phyloP scores from a whole-genome alignment of 1,140 invertebrate species.

The Trypoxylus dichotomus region DNA sequence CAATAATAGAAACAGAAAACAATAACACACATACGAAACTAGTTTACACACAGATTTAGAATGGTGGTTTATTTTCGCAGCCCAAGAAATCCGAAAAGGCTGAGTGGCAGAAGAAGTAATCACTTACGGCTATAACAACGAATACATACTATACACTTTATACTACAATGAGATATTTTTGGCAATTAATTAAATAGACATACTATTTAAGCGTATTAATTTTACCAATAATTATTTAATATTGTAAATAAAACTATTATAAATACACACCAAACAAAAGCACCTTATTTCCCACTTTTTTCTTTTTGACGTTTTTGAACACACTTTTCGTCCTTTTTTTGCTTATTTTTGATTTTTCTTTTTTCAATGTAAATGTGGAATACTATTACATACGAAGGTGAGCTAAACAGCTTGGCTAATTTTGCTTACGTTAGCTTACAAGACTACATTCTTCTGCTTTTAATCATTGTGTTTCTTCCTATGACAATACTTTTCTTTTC shows the following conservation, averaged over 20 bases:
- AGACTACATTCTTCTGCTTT: background rate
- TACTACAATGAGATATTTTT: constrained; percentile 10
- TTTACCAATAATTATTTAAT: constrained; percentile 11
- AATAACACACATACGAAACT: background rate
- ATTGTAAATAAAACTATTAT: constrained; percentile 16
- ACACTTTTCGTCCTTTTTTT: background rate
- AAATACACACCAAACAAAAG: background rate
- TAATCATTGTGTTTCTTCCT: background rate
- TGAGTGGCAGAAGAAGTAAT: constrained; percentile 77
- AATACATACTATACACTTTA: constrained; percentile 1
- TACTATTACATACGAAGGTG: constrained; percentile 33
- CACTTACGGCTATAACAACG: background rate
- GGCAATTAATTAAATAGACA: constrained; percentile 5
- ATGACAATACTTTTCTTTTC: background rate
- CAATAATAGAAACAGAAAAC: too few relatives aligned
- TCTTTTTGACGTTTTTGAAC: constrained; percentile 28
- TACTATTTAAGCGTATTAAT: constrained; percentile 25
- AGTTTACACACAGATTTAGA: background rate
- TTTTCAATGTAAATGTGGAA: constrained; percentile 30
- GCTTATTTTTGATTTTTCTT: constrained; percentile 38
- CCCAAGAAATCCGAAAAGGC: constrained; percentile 78
- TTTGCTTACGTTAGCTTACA: constrained; percentile 20
- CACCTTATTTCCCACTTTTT: constrained; percentile 7
- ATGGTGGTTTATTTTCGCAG: constrained; percentile 58
- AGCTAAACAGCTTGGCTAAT: constrained; percentile 36